Evolutionary conservation across 1,140 invertebrate species (phyloP).

Genomic region (Sinonovacula constricta): DNA sequence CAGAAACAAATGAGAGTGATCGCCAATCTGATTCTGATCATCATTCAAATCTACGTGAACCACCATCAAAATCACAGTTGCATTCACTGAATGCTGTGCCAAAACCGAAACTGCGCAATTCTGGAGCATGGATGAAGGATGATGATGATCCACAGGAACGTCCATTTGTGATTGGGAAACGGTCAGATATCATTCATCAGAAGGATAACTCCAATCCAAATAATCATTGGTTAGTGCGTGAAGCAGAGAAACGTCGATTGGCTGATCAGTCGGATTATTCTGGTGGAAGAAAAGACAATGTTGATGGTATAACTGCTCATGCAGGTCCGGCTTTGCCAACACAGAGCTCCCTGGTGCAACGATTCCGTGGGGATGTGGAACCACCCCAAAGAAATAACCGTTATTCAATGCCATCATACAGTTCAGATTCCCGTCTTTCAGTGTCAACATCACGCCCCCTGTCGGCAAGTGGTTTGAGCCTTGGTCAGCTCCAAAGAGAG

Average conservation of each 20-base stretch:
- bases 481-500: conserved; percentile 12
- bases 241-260: conserved; percentile 89
- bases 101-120: conserved; percentile 58
- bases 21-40: conserved; percentile 7
- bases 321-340: conserved; percentile 68
- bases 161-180: conserved; percentile 44
- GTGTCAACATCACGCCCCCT: conserved; percentile 12
- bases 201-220: conserved; percentile 65
- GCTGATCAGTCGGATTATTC: conserved; percentile 53
- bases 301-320: conserved; percentile 43
- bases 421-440: conserved; percentile 34
- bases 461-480: conserved; percentile 16
- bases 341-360: conserved; percentile 55
- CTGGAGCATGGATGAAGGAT: conserved; percentile 62
- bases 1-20: conserved; percentile 34
- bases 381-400: conserved; percentile 30
- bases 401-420: conserved; percentile 38
- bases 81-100: conserved; percentile 72
- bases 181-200: conserved; percentile 45
- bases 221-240: conserved; percentile 82
- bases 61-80: conserved; percentile 61
- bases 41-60: conserved; percentile 40
- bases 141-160: conserved; percentile 17
- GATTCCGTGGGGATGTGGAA: conserved; percentile 61
- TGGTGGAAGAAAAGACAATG: conserved; percentile 1